A percentile compares a stretch with the other conserved stretches of the same genome.
Evolutionary conservation across 2,888 invertebrate species (phyloP).

Genomic region (Fissipunctia ypsillon): DNA sequence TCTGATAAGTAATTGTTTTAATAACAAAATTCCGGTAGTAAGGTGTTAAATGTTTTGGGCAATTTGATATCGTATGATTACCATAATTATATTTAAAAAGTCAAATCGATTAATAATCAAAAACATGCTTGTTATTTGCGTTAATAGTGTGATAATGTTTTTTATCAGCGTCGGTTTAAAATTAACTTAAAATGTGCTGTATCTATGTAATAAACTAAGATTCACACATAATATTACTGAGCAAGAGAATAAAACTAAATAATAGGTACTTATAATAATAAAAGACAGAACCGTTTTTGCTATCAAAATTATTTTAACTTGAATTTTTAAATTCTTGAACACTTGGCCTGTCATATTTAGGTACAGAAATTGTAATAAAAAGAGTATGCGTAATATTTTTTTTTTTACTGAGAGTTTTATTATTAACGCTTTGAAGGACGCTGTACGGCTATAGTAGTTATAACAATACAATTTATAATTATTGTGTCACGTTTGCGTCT

Average conservation of each 20-base stretch:
- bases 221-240: slow-evolving; percentile 5
- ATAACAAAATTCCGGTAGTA: slow-evolving; percentile 50
- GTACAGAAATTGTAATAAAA: slow-evolving; percentile 13
- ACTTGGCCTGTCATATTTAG: slow-evolving; percentile 5
- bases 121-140: slow-evolving; percentile 43
- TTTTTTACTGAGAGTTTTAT: slow-evolving; percentile 28
- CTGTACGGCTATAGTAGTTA: too few species aligned
- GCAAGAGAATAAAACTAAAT: slow-evolving; percentile 4
- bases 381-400: slow-evolving; percentile 28
- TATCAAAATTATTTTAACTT: not conserved
- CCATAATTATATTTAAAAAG: slow-evolving; percentile 43
- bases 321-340: slow-evolving; percentile 13
- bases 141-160: slow-evolving; percentile 32
- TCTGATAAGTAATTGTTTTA: slow-evolving; percentile 53
- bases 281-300: slow-evolving; percentile 5
- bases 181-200: slow-evolving; percentile 6
- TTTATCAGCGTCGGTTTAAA: slow-evolving; percentile 6
- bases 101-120: slow-evolving; percentile 43
- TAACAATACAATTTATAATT: too few species aligned
- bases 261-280: not conserved
- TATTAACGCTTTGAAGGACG: too few species aligned
- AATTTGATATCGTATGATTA: slow-evolving; percentile 34
- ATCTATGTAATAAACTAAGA: slow-evolving; percentile 8
- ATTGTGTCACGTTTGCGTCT: too few species aligned
- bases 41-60: slow-evolving; percentile 34